Evolutionary conservation across 2,888 invertebrate genomes (phyloP).

Genomic region (Galerucella nymphaeae): DNA sequence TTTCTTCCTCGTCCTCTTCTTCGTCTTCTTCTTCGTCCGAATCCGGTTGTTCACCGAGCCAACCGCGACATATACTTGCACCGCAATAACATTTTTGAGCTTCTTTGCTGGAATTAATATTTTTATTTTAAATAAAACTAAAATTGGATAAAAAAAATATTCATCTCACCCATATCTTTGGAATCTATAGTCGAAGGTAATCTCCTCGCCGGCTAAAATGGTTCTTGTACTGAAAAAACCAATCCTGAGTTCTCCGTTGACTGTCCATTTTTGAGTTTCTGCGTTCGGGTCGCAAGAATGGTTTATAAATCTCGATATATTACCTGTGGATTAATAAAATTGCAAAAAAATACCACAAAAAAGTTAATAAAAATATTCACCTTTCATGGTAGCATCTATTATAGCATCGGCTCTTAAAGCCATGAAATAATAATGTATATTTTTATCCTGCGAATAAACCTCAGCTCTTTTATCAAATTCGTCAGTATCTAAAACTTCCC

Average conservation of each 20-base stretch:
- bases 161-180: conserved; percentile 88
- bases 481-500: conserved; percentile 92
- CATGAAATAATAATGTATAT: conserved; percentile 98
- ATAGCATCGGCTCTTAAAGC: conserved; percentile 91
- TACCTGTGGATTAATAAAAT: conserved; percentile 72
- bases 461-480: conserved; percentile 91
- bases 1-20: conserved; percentile 57
- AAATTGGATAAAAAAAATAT: neutral
- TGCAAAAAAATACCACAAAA: conserved; percentile 66
- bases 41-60: conserved; percentile 91
- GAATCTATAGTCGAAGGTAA: conserved; percentile 99
- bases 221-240: conserved; percentile 94
- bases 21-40: conserved; percentile 69
- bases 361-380: conserved; percentile 68
- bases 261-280: conserved; percentile 98
- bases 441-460: conserved; percentile 89
- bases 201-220: conserved; percentile 89
- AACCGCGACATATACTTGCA: conserved; percentile 89
- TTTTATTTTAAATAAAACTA: conserved; percentile 23
- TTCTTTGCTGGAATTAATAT: conserved; percentile 77
- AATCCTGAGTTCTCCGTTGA: conserved; percentile 91
- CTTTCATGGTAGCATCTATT: conserved; percentile 96
- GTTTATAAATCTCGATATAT: conserved; percentile 97
- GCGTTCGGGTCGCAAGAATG: conserved; percentile 99
- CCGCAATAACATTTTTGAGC: conserved; percentile 97